Conservation (phyloP, 1,140 invertebrate genomes). For the Vanessa atalanta region DNA sequence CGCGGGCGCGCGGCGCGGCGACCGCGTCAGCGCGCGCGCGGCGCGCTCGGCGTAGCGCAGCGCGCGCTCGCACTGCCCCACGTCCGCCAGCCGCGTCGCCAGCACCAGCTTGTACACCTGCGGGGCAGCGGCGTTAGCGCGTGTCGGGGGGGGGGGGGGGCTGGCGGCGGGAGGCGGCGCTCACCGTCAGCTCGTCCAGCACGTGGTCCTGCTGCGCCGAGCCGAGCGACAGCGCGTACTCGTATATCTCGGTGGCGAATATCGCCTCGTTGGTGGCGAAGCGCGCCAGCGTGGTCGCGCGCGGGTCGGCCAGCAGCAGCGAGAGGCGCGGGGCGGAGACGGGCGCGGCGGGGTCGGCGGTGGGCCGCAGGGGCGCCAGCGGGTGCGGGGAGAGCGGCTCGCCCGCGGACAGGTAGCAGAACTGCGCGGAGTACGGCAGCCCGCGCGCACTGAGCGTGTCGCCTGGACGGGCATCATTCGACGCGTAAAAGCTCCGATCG, state of each 20-base stretch:
- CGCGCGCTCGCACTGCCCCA: constrained; percentile 88
- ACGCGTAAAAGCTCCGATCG: no score
- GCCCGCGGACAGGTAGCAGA: constrained; percentile 95
- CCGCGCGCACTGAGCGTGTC: constrained; percentile 86
- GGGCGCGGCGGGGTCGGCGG: not conserved
- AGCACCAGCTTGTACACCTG: constrained; percentile 88
- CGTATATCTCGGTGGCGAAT: constrained; percentile 96
- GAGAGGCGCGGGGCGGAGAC: constrained; percentile 81
- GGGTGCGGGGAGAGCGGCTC: constrained; percentile 85
- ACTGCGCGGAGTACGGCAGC: constrained; percentile 93
- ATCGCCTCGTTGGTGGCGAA: constrained; percentile 92
- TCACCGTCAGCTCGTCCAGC: constrained; percentile 87
- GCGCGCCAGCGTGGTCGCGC: constrained; percentile 73
- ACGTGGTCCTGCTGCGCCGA: constrained; percentile 82
- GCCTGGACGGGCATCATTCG: constrained; percentile 60
- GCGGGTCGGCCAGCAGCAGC: constrained; percentile 88
- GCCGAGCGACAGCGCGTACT: constrained; percentile 92
- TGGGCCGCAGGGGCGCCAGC: constrained; percentile 45
- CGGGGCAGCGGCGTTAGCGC: not conserved
- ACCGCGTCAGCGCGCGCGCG: constrained; percentile 83
- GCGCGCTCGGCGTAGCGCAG: constrained; percentile 92
- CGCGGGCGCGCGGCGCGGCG: constrained; percentile 75
- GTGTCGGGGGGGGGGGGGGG: no score
- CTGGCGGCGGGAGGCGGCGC: constrained; percentile 14
- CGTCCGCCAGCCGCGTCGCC: constrained; percentile 88